Conservation (phyloP, 1,140 invertebrate species). For the Ganaspis sp. region DNA sequence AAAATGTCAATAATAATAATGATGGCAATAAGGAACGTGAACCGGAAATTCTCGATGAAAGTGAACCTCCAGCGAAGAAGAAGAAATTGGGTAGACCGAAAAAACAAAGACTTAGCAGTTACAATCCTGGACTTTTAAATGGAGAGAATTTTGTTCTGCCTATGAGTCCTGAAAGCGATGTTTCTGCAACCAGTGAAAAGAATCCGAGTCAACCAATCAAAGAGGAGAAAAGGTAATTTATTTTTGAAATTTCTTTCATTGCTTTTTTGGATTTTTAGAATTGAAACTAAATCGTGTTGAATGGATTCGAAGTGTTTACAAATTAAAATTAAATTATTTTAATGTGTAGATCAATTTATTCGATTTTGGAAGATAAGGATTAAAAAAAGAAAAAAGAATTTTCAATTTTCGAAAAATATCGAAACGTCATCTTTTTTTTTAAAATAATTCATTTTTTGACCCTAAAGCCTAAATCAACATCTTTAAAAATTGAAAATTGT, state of each 20-base stretch:
- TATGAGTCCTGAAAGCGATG: constrained; percentile 74
- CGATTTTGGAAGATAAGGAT: too few species aligned
- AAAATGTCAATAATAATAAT: constrained; percentile 70
- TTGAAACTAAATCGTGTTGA: too few species aligned
- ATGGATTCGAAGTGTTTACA: too few species aligned
- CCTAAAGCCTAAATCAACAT: too few species aligned
- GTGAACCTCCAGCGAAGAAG: constrained; percentile 52
- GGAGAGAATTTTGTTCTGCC: constrained; percentile 74
- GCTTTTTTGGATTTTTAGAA: too few species aligned
- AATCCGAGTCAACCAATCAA: constrained; percentile 57
- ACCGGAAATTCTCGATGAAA: constrained; percentile 44
- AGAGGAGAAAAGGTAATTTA: constrained; percentile 71
- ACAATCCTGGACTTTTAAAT: constrained; percentile 53
- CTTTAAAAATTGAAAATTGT: too few species aligned
- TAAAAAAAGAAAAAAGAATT: too few species aligned
- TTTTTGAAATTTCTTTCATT: constrained; percentile 36
- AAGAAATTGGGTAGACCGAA: constrained; percentile 65
- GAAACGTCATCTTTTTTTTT: too few species aligned
- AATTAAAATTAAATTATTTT: too few species aligned
- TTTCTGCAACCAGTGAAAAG: constrained; percentile 72
- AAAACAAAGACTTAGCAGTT: constrained; percentile 52
- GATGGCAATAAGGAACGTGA: constrained; percentile 52
- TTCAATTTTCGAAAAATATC: too few species aligned
- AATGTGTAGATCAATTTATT: too few species aligned
- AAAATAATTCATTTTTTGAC: too few species aligned